Base-by-base conservation (phyloP, 1,140 invertebrate genomes). In the Plectrocnemia conspersa region DNA sequence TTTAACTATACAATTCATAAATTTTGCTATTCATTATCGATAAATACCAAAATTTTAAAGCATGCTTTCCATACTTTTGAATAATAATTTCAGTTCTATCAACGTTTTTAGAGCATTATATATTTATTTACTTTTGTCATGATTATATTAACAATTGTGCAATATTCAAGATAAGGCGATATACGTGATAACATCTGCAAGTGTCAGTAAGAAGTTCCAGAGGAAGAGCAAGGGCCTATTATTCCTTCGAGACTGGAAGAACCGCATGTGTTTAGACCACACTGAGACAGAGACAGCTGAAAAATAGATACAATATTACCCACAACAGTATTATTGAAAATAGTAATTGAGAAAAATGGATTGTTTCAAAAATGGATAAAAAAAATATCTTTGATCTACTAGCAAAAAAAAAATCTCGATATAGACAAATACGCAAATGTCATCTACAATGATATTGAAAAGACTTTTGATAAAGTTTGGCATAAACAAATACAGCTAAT, bases 141-240 rank as follows among this genome's bases (percentile, higher is more conserved):
- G n/a, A n/a, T 13, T 13, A 38, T 16, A 38, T 7, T 24, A 50
- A 50, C 47, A 50, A 50, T 50, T 50, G 19, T 50, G 36, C 46
- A 50, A 32, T 29, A 38, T 33, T 33, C 41, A 42, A 42, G 35
- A 22, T 41, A 32, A 41, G 18, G 24, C 21, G 44, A 42, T 50
- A 32, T 10, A 33, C 22, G 22, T 50, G 38, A 56, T 25, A 40
- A 19, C 36, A 35, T 54, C 42, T 46, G 44, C 27, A 56, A 25
- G 22, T 42, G 60, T 62, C 60, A 62, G 52, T 62, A 62, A 42
- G 60, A 62, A 33, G 60, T 62, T 22, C 60, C 60, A 9, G 60
- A 58, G 7, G 60, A 62, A 24, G 60, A 62, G 41, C 60, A 62
- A 9, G 60, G 60, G 23, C 60, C 60, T 33, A 62, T 52, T 23